These are phyloP conservation scores for Nomada goodeniana DNA, from an alignment of 2,888 invertebrate species.

Conservation along the genomic window DNA sequence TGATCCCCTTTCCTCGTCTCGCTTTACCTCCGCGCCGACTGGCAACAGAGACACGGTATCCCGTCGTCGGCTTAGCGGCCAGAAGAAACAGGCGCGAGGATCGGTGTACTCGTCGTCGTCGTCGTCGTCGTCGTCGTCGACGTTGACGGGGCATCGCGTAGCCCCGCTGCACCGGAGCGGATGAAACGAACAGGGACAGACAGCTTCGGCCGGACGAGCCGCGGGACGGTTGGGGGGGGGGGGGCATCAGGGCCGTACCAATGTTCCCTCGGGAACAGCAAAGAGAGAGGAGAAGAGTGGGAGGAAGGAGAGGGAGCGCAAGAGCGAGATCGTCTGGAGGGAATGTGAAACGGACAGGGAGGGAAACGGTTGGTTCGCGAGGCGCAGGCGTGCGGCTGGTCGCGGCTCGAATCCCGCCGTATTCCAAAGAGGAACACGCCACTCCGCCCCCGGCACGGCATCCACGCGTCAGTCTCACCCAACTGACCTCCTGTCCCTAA, in stretches of 20 bases:
- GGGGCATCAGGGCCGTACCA: constrained; percentile 66
- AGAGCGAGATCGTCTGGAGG: constrained; percentile 26
- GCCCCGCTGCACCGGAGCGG: not conserved
- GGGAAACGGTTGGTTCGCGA: constrained; percentile 63
- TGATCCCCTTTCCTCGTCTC: constrained; percentile 5
- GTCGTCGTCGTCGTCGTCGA: constrained; percentile 17
- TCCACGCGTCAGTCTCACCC: constrained; percentile 79
- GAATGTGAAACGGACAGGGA: constrained; percentile 53
- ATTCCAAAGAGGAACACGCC: constrained; percentile 81
- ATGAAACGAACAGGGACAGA: not conserved
- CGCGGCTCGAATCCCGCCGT: constrained; percentile 80
- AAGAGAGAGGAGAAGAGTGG: constrained; percentile 48
- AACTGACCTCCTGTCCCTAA: constrained; percentile 79
- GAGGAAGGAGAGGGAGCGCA: constrained; percentile 17
- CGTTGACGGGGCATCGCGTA: constrained; percentile 27
- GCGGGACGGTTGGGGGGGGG: constrained; percentile 31
- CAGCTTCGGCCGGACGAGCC: constrained; percentile 21
- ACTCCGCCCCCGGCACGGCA: constrained; percentile 82
- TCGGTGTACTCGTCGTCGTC: constrained; percentile 34
- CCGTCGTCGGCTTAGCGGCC: constrained; percentile 33
- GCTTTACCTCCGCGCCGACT: not conserved
- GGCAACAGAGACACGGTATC: constrained; percentile 9
- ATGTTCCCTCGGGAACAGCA: constrained; percentile 68
- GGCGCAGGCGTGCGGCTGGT: constrained; percentile 80
- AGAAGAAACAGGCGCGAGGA: constrained; percentile 55